These are phyloP conservation scores for Cossypha heuglini DNA, from an alignment of 2,797 vertebrate species.

Conservation along the genomic window DNA sequence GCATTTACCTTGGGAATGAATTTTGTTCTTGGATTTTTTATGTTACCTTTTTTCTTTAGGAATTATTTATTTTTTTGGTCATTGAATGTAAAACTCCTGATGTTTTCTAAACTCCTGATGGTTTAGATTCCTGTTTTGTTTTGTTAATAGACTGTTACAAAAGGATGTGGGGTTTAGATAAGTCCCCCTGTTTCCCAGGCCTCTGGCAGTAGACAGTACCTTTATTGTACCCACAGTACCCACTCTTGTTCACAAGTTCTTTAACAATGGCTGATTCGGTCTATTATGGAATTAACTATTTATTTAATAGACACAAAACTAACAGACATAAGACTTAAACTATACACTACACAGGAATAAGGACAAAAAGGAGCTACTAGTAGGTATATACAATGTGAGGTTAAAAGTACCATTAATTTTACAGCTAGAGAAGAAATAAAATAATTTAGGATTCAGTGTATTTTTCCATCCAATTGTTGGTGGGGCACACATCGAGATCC, in stretches of 20 bases:
- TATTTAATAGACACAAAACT: not conserved
- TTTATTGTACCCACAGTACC: not conserved
- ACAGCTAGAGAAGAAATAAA: not conserved
- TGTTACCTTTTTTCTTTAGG: not conserved
- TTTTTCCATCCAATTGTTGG: not conserved
- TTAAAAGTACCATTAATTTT: not conserved
- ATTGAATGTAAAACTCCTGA: not conserved
- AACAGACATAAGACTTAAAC: no score
- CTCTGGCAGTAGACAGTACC: not conserved
- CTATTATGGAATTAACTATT: not conserved
- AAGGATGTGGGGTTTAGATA: not conserved
- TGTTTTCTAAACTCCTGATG: not conserved
- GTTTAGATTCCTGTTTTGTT: not conserved
- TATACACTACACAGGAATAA: not conserved
- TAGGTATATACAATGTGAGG: rapidly evolving
- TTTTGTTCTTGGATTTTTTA: not conserved
- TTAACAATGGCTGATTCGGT: not conserved
- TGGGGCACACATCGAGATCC: no score
- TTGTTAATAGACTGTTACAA: not conserved
- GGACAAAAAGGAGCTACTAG: not conserved
- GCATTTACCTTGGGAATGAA: not conserved
- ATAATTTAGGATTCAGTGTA: not conserved
- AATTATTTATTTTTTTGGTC: not conserved
- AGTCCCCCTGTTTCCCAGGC: not conserved
- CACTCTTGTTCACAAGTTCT: not conserved